Evolutionary conservation across 2,888 invertebrate species (phyloP).

Genomic region (Plebejus melissa): DNA sequence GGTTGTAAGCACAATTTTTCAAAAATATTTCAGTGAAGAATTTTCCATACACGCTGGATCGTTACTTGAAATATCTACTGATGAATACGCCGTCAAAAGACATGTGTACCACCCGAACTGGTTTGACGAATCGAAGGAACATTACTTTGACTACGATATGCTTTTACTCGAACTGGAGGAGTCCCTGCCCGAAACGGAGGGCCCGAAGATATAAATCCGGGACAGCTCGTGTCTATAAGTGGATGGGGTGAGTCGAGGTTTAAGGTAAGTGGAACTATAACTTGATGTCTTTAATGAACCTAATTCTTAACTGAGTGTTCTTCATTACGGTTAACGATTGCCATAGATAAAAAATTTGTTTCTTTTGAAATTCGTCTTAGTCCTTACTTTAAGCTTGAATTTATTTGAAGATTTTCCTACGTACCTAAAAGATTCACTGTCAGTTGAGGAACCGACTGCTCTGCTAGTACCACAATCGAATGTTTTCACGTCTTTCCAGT

Average conservation of each 20-base stretch:
- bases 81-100: not conserved
- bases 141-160: not conserved
- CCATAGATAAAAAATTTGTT: no score
- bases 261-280: not conserved
- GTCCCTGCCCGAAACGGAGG: not conserved
- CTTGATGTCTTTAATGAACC: not conserved
- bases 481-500: not conserved
- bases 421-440: no score
- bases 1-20: no score
- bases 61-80: rapidly evolving
- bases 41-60: not conserved
- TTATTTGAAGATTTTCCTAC: not conserved
- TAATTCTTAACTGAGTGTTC: no score
- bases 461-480: not conserved
- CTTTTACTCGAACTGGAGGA: not conserved
- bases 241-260: not conserved
- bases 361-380: no score
- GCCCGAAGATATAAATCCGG: not conserved
- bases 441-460: not conserved
- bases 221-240: not conserved
- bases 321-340: no score
- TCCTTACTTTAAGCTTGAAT: no score
- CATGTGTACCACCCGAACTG: not conserved
- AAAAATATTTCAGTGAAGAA: not conserved
- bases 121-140: not conserved